Conservation (phyloP, 37 sponge, comb jelly and placozoan species). For the Bolinopsis microptera region DNA sequence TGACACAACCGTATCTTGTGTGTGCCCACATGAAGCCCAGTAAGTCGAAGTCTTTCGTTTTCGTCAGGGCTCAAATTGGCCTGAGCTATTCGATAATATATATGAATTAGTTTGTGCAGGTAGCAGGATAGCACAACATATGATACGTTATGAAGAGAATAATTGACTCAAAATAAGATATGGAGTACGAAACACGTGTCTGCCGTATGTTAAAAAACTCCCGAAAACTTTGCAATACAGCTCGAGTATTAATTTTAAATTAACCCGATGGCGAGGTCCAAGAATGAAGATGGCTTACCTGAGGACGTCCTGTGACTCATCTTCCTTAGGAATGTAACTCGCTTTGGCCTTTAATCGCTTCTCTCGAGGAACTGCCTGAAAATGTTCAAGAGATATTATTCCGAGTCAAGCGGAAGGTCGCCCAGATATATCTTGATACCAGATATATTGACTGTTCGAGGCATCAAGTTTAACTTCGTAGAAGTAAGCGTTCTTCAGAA, state of each 20-base stretch:
- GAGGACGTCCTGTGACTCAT: background rate
- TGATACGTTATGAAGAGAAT: background rate
- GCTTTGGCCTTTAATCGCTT: slow-evolving; percentile 32
- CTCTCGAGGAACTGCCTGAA: background rate
- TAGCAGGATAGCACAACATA: background rate
- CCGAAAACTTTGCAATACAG: background rate
- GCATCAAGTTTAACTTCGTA: background rate
- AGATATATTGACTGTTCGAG: background rate
- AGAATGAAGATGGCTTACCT: background rate
- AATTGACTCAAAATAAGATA: background rate
- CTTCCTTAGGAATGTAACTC: background rate
- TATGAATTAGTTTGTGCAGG: background rate
- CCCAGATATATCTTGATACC: background rate
- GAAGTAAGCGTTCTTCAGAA: background rate
- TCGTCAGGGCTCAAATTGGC: background rate
- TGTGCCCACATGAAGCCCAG: background rate
- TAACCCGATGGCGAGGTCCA: too few species aligned
- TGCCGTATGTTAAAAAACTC: background rate
- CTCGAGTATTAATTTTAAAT: too few species aligned
- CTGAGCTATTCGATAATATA: background rate
- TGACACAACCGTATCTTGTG: background rate
- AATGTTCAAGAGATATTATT: background rate
- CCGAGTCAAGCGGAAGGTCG: background rate
- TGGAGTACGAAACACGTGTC: too few species aligned
- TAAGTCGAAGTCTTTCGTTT: background rate